Evolutionary conservation across 1,140 invertebrate genomes (phyloP).

Genomic region (Coptotermes formosanus): DNA sequence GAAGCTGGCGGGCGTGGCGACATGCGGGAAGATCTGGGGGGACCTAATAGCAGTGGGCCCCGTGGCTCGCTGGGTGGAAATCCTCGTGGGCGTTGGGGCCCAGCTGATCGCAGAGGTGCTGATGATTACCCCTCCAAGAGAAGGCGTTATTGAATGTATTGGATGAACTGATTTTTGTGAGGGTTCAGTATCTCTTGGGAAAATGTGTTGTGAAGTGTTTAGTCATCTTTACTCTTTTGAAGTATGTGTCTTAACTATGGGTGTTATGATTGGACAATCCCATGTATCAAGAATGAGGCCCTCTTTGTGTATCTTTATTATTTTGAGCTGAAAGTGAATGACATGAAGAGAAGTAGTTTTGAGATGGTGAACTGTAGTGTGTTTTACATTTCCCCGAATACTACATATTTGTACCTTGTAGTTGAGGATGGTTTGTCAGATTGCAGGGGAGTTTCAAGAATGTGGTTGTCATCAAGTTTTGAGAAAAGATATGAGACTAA

Average conservation of each 20-base stretch:
- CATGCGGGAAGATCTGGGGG: slow-evolving; percentile 31
- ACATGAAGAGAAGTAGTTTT: not conserved
- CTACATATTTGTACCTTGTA: not conserved
- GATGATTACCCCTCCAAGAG: slow-evolving; percentile 33
- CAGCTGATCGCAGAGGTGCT: slow-evolving; percentile 17
- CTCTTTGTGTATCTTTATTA: not conserved
- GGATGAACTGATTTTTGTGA: slow-evolving; percentile 1
- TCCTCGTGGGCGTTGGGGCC: slow-evolving; percentile 33
- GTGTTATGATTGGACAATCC: not conserved
- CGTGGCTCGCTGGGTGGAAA: slow-evolving; percentile 29
- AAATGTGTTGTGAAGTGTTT: not conserved
- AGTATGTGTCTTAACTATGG: not conserved
- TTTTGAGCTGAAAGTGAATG: not conserved
- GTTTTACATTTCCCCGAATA: not conserved
- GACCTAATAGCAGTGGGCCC: slow-evolving; percentile 25
- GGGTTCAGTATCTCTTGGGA: not conserved
- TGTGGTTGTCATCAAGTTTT: not conserved
- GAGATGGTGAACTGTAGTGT: not conserved
- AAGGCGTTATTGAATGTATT: slow-evolving; percentile 28
- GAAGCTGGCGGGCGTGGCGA: slow-evolving; percentile 29
- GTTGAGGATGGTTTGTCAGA: not conserved
- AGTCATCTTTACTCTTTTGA: not conserved
- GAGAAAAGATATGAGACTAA: not conserved
- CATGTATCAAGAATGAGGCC: not conserved
- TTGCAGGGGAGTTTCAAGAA: not conserved